Evolutionary conservation across 2,113 vertebrate species (phyloP), one percentile per base, ranked within the genome.

Genomic region (Alectura lathami): DNA sequence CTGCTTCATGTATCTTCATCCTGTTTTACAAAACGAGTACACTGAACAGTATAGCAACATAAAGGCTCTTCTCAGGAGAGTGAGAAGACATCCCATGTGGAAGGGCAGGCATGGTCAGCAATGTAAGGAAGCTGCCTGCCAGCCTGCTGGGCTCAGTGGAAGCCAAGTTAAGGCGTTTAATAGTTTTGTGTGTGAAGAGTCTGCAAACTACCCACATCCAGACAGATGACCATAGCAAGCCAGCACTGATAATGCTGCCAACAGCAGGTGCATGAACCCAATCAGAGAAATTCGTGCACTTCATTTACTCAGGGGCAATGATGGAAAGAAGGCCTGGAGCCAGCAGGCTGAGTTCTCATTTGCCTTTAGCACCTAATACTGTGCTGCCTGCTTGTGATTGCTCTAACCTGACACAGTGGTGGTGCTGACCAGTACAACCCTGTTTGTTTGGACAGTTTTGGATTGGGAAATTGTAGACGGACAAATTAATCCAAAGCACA

Each of bases 31-130:
- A 34, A 83, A 42, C 14, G 12, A 83, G 17, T 11, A 45, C 7
- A 6, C 10, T 1, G 3, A 67, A 20, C 32, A 72, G 2, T 21
- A 2, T 30, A 29, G 54, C 6, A 57, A 63, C 78, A n/a, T 4
- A 54, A 57, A 26, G 13, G 32, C 13, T 88, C 81, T 78, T 70
- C 43, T 76, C 56, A 68, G 50, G 53, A 36, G 8, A 51, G 6
- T 0, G 0, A 50, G 45, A 29, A 4, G 11, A n/a, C 4, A 48
- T 74, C 17, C 32, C 13, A 3, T 59, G n/a, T 32, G 2, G 0
- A 1, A 8, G 12, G 18, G 18, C 64, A 64, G 81, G n/a, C 24
- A 38, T 0, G 0, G 18, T 63, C 66, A 91, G 32, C 42, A 47
- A 13, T 3, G 5, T 38, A 54, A 54, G 78, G 56, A 54, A 90